Percentiles rank a stretch among this genome's conserved stretches.
These are phyloP conservation scores for Rhinogobius similis DNA, from an alignment of 2,113 vertebrate genomes.

Conservation along the genomic window DNA sequence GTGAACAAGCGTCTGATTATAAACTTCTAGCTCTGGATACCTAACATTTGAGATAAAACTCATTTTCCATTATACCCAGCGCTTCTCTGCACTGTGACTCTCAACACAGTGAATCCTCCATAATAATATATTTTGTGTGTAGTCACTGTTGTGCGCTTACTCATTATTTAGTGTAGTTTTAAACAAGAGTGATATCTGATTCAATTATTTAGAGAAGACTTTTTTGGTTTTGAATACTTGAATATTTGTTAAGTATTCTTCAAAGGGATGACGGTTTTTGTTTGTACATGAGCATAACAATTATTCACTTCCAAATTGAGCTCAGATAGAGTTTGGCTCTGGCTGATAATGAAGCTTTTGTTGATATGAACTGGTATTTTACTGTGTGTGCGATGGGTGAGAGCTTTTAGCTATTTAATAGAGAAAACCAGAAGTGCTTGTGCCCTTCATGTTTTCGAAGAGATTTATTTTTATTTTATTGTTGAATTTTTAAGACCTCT, in stretches of 20 bases:
- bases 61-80: conserved; percentile 4
- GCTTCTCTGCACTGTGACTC: conserved; percentile 3
- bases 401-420: conserved; percentile 7
- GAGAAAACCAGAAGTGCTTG: conserved; percentile 3
- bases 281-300: not conserved
- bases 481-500: no score
- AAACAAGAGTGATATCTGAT: not conserved
- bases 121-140: not conserved
- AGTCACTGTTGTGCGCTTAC: not conserved
- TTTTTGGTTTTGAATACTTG: not conserved
- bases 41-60: conserved; percentile 8
- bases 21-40: no score
- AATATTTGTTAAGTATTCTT: conserved; percentile 4
- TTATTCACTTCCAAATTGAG: conserved; percentile 11
- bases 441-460: no score
- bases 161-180: conserved; percentile 1
- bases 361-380: not conserved
- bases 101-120: not conserved
- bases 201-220: not conserved
- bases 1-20: not conserved
- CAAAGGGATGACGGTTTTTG: conserved; percentile 2
- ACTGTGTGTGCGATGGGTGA: not conserved
- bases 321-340: not conserved
- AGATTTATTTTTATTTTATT: no score
- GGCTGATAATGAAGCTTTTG: not conserved